These are phyloP conservation scores for Aspidoscelis tigris DNA, from an alignment of 2,113 vertebrate genomes.

Conservation along the genomic window DNA sequence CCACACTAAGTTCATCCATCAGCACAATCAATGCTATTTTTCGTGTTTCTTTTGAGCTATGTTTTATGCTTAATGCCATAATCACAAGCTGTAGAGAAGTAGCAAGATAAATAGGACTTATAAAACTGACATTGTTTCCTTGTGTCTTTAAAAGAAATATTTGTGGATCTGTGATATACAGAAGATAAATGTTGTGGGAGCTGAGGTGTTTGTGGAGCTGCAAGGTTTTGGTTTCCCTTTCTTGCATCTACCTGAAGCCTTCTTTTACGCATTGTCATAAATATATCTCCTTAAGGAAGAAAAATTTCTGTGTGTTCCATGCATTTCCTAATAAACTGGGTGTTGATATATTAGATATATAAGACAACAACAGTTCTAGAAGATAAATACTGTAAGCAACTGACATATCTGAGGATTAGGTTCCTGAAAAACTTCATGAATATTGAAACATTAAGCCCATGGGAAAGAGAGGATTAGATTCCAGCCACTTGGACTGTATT, in stretches of 20 bases:
- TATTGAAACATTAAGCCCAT: too few species aligned
- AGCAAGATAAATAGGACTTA: not conserved
- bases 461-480: too few species aligned
- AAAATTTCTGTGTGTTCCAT: too few species aligned
- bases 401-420: too few species aligned
- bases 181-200: not conserved
- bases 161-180: not conserved
- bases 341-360: too few species aligned
- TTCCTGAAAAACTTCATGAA: too few species aligned
- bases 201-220: not conserved
- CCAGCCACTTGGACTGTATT: too few species aligned
- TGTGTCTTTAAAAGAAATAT: slow-evolving; percentile 5
- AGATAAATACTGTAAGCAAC: too few species aligned
- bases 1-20: not conserved
- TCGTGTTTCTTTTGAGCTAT: slow-evolving; percentile 2
- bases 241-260: not conserved
- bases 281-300: too few species aligned
- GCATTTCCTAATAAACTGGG: not conserved
- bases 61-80: not conserved
- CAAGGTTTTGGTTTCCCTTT: not conserved
- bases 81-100: not conserved
- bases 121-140: not conserved
- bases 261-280: not conserved
- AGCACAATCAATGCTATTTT: not conserved
- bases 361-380: too few species aligned